These are phyloP conservation scores for Stegostoma tigrinum DNA, from an alignment of 2,113 vertebrate species.

Conservation along the genomic window DNA sequence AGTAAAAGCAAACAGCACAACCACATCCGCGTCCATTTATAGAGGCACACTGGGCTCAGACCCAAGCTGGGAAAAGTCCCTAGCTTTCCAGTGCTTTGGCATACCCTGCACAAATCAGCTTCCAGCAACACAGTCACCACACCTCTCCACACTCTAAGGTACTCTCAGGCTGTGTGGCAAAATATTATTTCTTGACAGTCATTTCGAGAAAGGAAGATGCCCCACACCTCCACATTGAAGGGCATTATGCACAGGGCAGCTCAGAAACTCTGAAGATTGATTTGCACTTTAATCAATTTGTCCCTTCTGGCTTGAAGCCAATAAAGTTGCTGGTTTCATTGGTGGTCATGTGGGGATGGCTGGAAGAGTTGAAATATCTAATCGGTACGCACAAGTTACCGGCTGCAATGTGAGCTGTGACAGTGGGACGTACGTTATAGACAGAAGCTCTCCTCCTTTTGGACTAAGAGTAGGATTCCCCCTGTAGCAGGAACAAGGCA, in stretches of 20 bases:
- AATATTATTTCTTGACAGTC: neutral
- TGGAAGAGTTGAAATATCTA: neutral
- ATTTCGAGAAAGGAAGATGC: neutral
- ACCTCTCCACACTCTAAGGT: neutral
- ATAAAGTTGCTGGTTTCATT: no score
- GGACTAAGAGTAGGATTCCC: neutral
- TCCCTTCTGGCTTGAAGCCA: no score
- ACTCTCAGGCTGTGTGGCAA: neutral
- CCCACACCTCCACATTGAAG: no score
- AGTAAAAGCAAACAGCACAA: neutral
- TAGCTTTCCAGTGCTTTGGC: neutral
- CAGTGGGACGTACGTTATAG: no score
- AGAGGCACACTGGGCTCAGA: neutral
- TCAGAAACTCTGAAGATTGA: no score
- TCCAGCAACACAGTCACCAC: neutral
- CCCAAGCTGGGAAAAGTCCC: slow-evolving; percentile 1
- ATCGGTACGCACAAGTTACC: neutral
- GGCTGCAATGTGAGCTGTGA: no score
- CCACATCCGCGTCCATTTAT: neutral
- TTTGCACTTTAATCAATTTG: no score
- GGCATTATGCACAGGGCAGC: no score
- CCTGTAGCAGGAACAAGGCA: neutral
- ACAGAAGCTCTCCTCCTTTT: no score
- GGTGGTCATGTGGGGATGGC: no score
- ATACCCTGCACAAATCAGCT: neutral